A percentile compares a stretch with the other conserved stretches of the same genome.
These are phyloP conservation scores for Coenonympha arcania DNA, from an alignment of 2,888 invertebrate species.

Conservation along the genomic window DNA sequence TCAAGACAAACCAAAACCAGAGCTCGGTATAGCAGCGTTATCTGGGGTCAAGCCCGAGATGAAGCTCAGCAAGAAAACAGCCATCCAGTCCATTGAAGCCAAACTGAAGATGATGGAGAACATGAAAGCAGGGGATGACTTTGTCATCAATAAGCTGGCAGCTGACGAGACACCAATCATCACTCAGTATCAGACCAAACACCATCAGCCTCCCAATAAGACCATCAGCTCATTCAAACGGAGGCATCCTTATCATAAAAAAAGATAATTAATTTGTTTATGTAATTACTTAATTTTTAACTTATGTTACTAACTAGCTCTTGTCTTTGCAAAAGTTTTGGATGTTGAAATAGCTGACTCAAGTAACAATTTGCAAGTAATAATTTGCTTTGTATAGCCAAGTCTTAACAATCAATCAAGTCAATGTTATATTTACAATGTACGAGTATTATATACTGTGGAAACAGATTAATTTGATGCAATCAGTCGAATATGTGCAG, in stretches of 20 bases:
- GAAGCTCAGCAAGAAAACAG: slow-evolving; percentile 82
- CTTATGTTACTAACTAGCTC: too few relatives aligned
- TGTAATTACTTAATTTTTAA: too few relatives aligned
- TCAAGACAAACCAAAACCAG: slow-evolving; percentile 81
- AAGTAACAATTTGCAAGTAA: too few relatives aligned
- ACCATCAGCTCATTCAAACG: slow-evolving; percentile 53
- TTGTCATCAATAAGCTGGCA: slow-evolving; percentile 81
- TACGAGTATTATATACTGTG: too few relatives aligned
- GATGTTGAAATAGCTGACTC: too few relatives aligned
- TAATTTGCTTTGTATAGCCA: too few relatives aligned
- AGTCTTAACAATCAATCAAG: too few relatives aligned
- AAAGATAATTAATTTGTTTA: slow-evolving; percentile 48
- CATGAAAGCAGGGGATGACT: slow-evolving; percentile 78
- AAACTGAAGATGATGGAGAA: slow-evolving; percentile 87
- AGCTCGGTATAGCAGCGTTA: slow-evolving; percentile 83
- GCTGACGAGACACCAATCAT: slow-evolving; percentile 79
- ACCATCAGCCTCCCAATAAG: slow-evolving; percentile 55
- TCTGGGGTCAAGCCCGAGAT: slow-evolving; percentile 77
- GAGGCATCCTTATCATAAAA: slow-evolving; percentile 67
- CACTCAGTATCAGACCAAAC: slow-evolving; percentile 78
- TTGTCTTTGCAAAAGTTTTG: too few relatives aligned
- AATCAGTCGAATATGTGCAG: too few relatives aligned
- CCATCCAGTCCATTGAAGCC: slow-evolving; percentile 91
- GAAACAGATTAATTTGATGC: too few relatives aligned
- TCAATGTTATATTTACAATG: too few relatives aligned